Conservation (phyloP, 2,113 vertebrate species). For the Anolis carolinensis region DNA sequence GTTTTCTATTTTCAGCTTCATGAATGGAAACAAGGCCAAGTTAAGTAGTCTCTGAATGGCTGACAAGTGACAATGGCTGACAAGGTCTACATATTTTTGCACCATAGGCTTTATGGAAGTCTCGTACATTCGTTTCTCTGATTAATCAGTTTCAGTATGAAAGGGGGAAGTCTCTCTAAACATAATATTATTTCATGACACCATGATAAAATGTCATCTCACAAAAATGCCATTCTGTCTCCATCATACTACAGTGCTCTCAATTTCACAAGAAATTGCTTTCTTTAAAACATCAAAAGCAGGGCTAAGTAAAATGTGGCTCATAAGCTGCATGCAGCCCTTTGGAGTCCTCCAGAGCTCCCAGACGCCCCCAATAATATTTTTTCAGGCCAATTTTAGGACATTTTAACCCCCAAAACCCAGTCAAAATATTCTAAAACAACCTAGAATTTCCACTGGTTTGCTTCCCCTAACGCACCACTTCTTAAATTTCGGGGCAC, state of each 20-base stretch:
- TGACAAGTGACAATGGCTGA: slow-evolving; percentile 7
- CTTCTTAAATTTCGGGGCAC: too few species aligned
- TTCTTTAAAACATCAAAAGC: background rate
- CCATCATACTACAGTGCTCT: background rate
- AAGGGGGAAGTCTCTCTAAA: background rate
- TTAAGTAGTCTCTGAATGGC: background rate
- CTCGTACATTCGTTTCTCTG: background rate
- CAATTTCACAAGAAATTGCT: background rate
- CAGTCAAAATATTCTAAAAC: too few species aligned
- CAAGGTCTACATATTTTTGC: slow-evolving; percentile 24
- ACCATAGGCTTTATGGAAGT: background rate
- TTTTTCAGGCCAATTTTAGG: too few species aligned
- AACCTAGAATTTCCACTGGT: too few species aligned
- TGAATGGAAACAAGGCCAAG: background rate
- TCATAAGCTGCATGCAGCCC: too few species aligned
- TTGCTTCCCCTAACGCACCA: too few species aligned
- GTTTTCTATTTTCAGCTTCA: slow-evolving; percentile 11
- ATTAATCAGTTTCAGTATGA: background rate
- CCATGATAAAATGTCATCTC: background rate
- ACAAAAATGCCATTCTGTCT: background rate
- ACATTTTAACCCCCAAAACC: too few species aligned
- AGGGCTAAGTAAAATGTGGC: too few species aligned
- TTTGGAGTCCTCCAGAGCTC: too few species aligned
- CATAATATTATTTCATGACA: background rate
- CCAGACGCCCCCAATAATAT: too few species aligned